These are phyloP conservation scores for Urocynchramus pylzowi DNA, from an alignment of 2,113 vertebrate genomes.

Conservation along the genomic window DNA sequence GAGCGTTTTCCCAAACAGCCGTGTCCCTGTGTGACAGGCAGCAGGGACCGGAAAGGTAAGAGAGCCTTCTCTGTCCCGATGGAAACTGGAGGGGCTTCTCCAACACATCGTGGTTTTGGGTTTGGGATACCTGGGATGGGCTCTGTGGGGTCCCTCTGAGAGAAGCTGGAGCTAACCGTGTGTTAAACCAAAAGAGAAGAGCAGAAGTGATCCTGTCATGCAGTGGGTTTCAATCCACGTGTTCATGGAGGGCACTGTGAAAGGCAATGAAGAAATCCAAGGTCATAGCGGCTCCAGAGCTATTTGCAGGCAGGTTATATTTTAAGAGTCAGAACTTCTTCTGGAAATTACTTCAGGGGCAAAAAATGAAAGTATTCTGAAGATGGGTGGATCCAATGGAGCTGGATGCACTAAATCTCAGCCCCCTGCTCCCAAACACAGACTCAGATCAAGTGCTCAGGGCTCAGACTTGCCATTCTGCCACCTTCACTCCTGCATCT, in stretches of 20 bases:
- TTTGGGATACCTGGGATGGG: not conserved
- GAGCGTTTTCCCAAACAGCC: accelerated
- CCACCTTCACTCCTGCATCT: not conserved
- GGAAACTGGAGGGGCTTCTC: not conserved
- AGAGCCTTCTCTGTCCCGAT: accelerated
- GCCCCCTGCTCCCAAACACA: not conserved
- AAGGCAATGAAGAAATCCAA: not conserved
- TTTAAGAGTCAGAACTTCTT: not conserved
- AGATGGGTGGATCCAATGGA: not conserved
- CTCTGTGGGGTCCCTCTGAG: not conserved
- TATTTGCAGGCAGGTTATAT: not conserved
- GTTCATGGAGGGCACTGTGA: not conserved
- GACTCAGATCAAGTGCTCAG: too few relatives aligned
- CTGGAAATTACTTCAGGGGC: not conserved
- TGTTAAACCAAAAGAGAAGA: not conserved
- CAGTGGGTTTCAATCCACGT: not conserved
- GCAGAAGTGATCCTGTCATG: not conserved
- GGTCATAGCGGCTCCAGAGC: not conserved
- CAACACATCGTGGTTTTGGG: accelerated
- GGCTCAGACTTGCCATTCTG: not conserved
- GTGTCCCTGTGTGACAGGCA: not conserved
- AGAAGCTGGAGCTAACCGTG: accelerated
- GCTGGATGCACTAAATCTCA: not conserved
- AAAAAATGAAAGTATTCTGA: not conserved
- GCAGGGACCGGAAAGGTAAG: not conserved